Conservation (phyloP, 2,888 invertebrate species). For the Peribatodes rhomboidaria region DNA sequence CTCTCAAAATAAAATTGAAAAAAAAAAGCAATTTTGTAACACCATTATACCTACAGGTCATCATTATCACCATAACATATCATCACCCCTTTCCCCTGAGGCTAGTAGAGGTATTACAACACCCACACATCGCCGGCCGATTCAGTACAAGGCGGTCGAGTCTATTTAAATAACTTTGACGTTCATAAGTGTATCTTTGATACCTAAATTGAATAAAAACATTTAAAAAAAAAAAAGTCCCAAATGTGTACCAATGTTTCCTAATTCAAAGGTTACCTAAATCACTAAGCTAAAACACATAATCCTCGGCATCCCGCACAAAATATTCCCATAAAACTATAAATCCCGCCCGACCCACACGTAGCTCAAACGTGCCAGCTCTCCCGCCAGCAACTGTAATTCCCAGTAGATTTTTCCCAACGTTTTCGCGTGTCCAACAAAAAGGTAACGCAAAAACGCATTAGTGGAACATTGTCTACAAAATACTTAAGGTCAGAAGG, state of each 20-base stretch:
- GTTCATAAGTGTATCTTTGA: too few species aligned
- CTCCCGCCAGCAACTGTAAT: slow-evolving; percentile 37
- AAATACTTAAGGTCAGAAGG: slow-evolving; percentile 44
- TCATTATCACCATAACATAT: too few species aligned
- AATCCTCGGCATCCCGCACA: not conserved
- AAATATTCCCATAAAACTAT: slow-evolving; percentile 9
- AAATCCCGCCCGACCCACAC: slow-evolving; percentile 2
- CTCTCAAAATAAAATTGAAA: too few species aligned
- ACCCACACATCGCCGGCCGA: too few species aligned
- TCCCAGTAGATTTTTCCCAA: slow-evolving; percentile 41
- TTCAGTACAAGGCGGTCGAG: too few species aligned
- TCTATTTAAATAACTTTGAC: too few species aligned
- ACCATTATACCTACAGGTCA: too few species aligned
- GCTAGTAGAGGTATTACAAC: too few species aligned
- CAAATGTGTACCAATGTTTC: not conserved
- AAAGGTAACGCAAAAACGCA: slow-evolving; percentile 53
- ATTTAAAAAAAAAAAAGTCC: too few species aligned
- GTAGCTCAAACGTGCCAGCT: slow-evolving; percentile 21
- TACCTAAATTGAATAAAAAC: too few species aligned
- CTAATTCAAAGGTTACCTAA: not conserved
- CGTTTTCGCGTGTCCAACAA: slow-evolving; percentile 48
- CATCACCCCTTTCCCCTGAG: too few species aligned
- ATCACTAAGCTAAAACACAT: not conserved
- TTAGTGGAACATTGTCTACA: slow-evolving; percentile 54
- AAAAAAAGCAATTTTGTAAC: too few species aligned